Percentiles rank a stretch among this genome's conserved stretches.
These are phyloP conservation scores for Drosophila formosana DNA, from an alignment of 2,888 invertebrate species.

Conservation along the genomic window DNA sequence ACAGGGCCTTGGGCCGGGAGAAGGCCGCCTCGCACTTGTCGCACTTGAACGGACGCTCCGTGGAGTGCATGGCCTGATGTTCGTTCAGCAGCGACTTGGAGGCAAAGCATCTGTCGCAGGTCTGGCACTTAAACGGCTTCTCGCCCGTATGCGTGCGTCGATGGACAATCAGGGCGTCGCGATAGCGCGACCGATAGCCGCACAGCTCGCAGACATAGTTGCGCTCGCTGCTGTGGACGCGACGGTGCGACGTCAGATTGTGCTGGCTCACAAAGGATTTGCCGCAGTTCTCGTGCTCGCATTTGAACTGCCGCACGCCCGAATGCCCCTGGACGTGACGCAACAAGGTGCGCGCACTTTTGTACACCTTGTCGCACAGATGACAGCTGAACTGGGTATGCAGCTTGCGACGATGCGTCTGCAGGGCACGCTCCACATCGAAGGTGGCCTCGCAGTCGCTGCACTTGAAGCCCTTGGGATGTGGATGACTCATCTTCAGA, in stretches of 20 bases:
- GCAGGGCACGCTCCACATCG: conserved; percentile 60
- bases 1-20: conserved; percentile 76
- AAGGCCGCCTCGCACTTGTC: conserved; percentile 75
- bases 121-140: conserved; percentile 74
- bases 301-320: conserved; percentile 67
- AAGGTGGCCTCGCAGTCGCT: conserved; percentile 61
- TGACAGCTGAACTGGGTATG: conserved; percentile 66
- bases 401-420: conserved; percentile 61
- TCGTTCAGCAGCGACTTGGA: conserved; percentile 76
- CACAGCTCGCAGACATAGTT: conserved; percentile 80
- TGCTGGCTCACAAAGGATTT: conserved; percentile 77
- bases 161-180: conserved; percentile 75
- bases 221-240: conserved; percentile 72
- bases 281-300: conserved; percentile 70
- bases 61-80: conserved; percentile 80
- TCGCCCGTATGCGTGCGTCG: conserved; percentile 80
- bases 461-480: conserved; percentile 68
- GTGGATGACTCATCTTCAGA: conserved; percentile 67
- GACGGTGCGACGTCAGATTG: conserved; percentile 69
- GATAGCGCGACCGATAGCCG: conserved; percentile 75
- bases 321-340: conserved; percentile 72
- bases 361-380: conserved; percentile 72
- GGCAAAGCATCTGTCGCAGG: conserved; percentile 74
- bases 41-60: conserved; percentile 73
- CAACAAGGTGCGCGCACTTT: conserved; percentile 66